Conservation (phyloP, 1,140 invertebrate genomes). For the Colletes gigas region DNA sequence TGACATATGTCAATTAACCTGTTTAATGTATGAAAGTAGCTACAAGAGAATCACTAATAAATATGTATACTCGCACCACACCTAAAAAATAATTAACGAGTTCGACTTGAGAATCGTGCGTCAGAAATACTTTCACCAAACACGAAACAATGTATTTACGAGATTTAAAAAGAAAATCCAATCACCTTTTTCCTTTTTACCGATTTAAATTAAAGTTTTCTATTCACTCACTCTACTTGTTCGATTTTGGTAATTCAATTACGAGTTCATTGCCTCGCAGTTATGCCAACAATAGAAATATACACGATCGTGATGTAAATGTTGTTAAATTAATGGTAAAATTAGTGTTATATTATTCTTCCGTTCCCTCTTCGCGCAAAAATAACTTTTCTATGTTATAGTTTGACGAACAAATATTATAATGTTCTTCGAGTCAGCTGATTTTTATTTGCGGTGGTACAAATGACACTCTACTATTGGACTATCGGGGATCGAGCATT, state of each 20-base stretch:
- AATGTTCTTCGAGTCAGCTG: not conserved
- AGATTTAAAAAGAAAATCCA: not conserved
- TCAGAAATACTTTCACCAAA: not conserved
- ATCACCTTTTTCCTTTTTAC: conserved; percentile 1
- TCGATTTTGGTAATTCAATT: conserved; percentile 59
- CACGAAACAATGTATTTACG: not conserved
- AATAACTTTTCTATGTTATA: not conserved
- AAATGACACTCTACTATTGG: not conserved
- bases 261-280: conserved; percentile 48
- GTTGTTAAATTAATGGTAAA: not conserved
- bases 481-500: too few relatives aligned
- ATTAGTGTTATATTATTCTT: not conserved
- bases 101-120: not conserved
- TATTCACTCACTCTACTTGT: conserved; percentile 20
- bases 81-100: conserved; percentile 1
- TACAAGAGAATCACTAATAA: conserved; percentile 30
- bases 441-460: conserved; percentile 20
- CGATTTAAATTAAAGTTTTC: conserved; percentile 20
- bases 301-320: not conserved
- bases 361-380: not conserved
- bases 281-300: conserved; percentile 28
- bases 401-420: not conserved
- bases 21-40: conserved; percentile 54
- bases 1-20: conserved; percentile 68
- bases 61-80: conserved; percentile 27